Evolutionary conservation across 2,888 invertebrate species (phyloP).

Genomic region (Tenthredo distinguenda): DNA sequence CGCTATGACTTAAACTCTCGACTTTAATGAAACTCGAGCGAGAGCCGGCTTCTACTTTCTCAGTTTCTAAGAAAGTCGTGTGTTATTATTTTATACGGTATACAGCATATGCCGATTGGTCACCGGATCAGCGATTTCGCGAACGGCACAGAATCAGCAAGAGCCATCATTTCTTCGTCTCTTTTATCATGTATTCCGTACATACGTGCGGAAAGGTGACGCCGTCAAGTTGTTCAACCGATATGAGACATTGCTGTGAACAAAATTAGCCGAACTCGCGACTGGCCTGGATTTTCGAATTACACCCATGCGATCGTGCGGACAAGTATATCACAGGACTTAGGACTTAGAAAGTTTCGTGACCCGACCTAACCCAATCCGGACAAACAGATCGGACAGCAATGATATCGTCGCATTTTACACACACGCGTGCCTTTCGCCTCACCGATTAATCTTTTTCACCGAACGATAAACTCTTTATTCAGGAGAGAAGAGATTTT

Average conservation of each 20-base stretch:
- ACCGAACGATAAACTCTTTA: too few species aligned
- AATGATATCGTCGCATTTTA: not conserved
- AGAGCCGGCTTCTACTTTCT: conserved; percentile 45
- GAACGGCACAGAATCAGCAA: not conserved
- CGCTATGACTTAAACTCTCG: conserved; percentile 4
- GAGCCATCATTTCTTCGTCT: not conserved
- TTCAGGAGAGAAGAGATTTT: too few species aligned
- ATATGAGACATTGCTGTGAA: conserved; percentile 1
- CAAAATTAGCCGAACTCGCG: conserved; percentile 1
- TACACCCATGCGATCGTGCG: not conserved
- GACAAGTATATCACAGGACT: conserved; percentile 5
- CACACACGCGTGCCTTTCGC: too few species aligned
- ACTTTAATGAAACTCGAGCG: conserved; percentile 47
- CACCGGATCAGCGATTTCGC: not conserved
- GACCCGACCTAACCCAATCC: conserved; percentile 39
- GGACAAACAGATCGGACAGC: not conserved
- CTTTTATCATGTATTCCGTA: not conserved
- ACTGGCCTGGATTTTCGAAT: conserved; percentile 31
- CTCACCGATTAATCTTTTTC: too few species aligned
- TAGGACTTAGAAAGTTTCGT: conserved; percentile 44
- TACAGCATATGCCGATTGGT: not conserved
- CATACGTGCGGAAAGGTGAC: not conserved
- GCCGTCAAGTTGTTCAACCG: not conserved
- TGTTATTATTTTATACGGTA: not conserved
- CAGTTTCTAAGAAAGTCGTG: conserved; percentile 42